Percentiles rank a stretch among this genome's conserved stretches.
Evolutionary conservation across 1,140 invertebrate species (phyloP).

Genomic region (Melanaphis sacchari): DNA sequence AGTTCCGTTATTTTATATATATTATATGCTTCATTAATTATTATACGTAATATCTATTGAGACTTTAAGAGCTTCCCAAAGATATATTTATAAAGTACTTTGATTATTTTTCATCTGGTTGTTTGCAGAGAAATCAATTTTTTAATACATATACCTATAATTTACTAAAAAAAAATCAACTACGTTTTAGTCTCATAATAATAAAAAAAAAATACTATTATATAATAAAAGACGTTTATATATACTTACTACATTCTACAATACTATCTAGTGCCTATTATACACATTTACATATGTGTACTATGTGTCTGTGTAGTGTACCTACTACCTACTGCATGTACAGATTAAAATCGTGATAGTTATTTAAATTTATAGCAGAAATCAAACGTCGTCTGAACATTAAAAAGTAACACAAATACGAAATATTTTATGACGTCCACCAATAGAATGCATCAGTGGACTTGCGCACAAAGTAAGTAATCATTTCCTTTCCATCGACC

Average conservation of each 20-base stretch:
- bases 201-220: not conserved
- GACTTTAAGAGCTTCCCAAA: not conserved
- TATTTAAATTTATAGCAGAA: not conserved
- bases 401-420: not conserved
- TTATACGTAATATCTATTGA: not conserved
- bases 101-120: constrained; percentile 2
- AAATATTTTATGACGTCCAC: not conserved
- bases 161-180: not conserved
- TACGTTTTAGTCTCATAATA: not conserved
- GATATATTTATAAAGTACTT: too few relatives aligned
- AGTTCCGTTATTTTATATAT: not conserved
- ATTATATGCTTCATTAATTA: not conserved
- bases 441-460: not conserved
- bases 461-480: not conserved
- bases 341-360: not conserved
- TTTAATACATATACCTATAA: not conserved
- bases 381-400: not conserved
- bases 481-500: not conserved
- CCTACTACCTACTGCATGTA: too few relatives aligned
- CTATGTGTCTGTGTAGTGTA: too few relatives aligned
- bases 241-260: not conserved
- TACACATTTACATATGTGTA: not conserved
- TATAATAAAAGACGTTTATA: not conserved
- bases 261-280: not conserved
- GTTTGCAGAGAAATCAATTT: not conserved